Conservation (phyloP, 2,113 vertebrate species). For the Nyctereutes procyonoides region DNA sequence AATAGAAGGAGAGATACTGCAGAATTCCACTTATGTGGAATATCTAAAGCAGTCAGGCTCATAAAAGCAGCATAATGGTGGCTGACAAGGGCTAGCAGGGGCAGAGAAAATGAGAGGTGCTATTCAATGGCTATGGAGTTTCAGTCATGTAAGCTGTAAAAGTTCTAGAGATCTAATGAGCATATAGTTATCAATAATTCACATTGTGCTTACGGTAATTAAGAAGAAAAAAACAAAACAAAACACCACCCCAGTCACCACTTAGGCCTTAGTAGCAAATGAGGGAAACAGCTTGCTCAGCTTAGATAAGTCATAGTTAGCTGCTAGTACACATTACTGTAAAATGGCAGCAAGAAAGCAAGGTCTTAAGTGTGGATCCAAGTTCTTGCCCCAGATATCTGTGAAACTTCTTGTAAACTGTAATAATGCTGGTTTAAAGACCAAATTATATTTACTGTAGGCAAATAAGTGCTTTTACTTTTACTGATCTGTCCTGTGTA, state of each 20-base stretch:
- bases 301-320: neutral
- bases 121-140: neutral
- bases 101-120: neutral
- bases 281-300: neutral
- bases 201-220: neutral
- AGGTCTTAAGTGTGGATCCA: neutral
- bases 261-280: neutral
- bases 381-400: neutral
- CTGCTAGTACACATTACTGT: neutral
- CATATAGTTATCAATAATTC: neutral
- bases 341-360: neutral
- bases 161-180: neutral
- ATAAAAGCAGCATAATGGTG: neutral
- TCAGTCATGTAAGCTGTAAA: neutral
- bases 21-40: neutral
- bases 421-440: neutral
- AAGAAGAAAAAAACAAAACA: neutral
- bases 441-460: neutral
- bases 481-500: neutral
- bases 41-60: neutral
- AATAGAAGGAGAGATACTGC: neutral
- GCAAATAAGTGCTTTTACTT: neutral
- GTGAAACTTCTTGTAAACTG: neutral
- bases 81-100: neutral
- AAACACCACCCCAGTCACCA: neutral